phyloP scores from a whole-genome alignment of 2,888 invertebrate species.

The Leistus spinibarbis region DNA sequence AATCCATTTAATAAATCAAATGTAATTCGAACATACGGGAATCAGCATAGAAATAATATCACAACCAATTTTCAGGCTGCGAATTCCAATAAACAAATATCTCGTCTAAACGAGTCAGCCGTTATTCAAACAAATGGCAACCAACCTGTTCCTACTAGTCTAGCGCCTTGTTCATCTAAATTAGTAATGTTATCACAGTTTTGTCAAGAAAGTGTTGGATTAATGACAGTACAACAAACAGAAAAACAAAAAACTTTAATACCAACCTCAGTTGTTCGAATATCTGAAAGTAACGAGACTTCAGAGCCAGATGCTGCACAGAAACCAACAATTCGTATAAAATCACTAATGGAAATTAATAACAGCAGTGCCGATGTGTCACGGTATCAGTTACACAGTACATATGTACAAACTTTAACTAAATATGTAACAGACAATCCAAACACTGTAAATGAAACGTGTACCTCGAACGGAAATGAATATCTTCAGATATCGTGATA shows the following conservation, averaged over 20 bases:
- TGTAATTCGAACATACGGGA: background rate
- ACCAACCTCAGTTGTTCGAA: background rate
- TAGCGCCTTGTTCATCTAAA: background rate
- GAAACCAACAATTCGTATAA: background rate
- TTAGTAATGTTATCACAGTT: background rate
- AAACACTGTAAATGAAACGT: background rate
- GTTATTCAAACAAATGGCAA: background rate
- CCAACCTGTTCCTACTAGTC: background rate
- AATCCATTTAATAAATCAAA: background rate
- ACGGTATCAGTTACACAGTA: background rate
- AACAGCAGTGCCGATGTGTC: background rate
- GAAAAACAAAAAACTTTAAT: background rate
- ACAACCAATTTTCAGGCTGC: background rate
- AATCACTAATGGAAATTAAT: background rate
- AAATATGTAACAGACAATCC: background rate
- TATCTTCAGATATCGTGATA: background rate
- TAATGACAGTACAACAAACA: background rate
- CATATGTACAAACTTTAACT: background rate
- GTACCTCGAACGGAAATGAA: background rate
- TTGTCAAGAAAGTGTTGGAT: background rate
- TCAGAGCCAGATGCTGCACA: background rate
- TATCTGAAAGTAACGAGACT: background rate
- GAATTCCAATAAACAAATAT: background rate
- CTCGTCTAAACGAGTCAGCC: background rate
- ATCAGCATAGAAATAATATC: background rate